These are phyloP conservation scores for Microtus richardsoni DNA, from an alignment of 2,113 vertebrate genomes.

Conservation along the genomic window DNA sequence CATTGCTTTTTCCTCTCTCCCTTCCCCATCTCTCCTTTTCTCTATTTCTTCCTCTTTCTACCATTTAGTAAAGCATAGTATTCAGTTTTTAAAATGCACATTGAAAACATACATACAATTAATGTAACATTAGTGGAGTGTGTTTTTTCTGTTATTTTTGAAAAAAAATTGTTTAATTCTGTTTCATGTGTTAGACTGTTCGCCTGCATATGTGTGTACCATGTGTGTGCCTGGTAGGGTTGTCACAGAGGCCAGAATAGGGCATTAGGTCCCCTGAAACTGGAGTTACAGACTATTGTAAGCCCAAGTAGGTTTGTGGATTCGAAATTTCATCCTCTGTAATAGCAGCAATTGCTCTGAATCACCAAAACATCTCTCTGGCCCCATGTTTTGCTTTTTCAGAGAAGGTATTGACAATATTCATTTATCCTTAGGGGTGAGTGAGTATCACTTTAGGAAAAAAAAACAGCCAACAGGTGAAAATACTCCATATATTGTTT, in stretches of 20 bases:
- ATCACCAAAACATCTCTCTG: neutral
- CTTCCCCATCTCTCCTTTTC: neutral
- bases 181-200: neutral
- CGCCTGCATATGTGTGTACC: neutral
- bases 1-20: neutral
- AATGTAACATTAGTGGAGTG: neutral
- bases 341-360: neutral
- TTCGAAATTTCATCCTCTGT: neutral
- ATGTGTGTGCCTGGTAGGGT: too few relatives aligned
- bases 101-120: neutral
- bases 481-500: neutral
- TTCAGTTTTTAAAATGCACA: neutral
- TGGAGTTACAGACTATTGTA: neutral
- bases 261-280: neutral
- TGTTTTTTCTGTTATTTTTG: neutral
- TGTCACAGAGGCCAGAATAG: neutral
- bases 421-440: neutral
- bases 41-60: neutral
- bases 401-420: neutral
- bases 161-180: neutral
- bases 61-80: neutral
- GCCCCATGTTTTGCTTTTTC: neutral
- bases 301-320: neutral
- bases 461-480: neutral
- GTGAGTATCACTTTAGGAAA: neutral